Evolutionary conservation across 1,140 invertebrate species (phyloP).

Genomic region (Macrosteles quadrilineatus): DNA sequence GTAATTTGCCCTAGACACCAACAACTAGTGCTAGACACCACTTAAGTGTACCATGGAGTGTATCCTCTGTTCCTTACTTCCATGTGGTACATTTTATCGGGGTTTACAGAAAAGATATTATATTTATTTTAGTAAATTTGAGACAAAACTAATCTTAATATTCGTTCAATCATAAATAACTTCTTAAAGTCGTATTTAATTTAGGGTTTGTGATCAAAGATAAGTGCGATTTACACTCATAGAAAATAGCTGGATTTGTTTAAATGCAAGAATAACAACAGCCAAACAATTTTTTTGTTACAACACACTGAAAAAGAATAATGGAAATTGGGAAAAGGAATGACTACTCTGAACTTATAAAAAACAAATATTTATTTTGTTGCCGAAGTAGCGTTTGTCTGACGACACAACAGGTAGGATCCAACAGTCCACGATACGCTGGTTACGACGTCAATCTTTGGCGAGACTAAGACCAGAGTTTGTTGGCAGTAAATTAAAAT

Average conservation of each 20-base stretch:
- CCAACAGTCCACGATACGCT: constrained; percentile 10
- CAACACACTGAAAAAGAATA: too few relatives aligned
- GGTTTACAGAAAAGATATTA: not conserved
- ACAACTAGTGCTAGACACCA: too few relatives aligned
- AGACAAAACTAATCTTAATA: not conserved
- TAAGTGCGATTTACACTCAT: not conserved
- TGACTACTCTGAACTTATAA: not conserved
- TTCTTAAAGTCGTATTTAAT: not conserved
- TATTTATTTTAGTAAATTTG: not conserved
- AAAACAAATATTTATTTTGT: constrained; percentile 26
- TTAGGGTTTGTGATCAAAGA: not conserved
- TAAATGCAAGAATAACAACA: not conserved
- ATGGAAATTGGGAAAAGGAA: too few relatives aligned
- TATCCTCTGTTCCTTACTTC: too few relatives aligned
- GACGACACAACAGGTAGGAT: constrained; percentile 15
- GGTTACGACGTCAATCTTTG: constrained; percentile 20
- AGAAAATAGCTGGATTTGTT: not conserved
- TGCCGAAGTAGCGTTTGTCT: not conserved
- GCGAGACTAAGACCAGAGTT: constrained; percentile 17
- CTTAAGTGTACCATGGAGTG: too few relatives aligned
- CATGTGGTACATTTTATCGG: not conserved
- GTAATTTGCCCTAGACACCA: too few relatives aligned
- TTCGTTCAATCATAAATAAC: not conserved
- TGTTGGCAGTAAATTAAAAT: constrained; percentile 11
- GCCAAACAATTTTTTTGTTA: too few relatives aligned